Evolutionary conservation across 2,888 invertebrate genomes (phyloP), one percentile per base, ranked within the genome.

Genomic region (Linhomoeus sp.): DNA sequence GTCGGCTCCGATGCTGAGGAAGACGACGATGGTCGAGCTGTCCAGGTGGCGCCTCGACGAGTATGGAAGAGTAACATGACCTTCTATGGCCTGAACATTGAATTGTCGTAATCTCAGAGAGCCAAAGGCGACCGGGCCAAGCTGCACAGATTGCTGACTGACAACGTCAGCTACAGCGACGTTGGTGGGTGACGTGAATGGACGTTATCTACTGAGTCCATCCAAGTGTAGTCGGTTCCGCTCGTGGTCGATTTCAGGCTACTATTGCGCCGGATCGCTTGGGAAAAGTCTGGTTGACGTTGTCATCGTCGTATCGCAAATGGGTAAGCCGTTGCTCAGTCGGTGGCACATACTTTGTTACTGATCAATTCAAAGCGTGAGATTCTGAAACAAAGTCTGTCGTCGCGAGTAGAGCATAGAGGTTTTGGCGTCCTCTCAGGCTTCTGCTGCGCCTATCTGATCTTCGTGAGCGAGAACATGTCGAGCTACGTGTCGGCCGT

Each of bases 381-480:
- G 15, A 12, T 33, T 33, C 15, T 15, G 33, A 12, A 33, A 33
- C 9, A 33, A 33, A 33, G 9, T 33, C 33, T 12, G 12, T 12
- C 12, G 33, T 9, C 15, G 33, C 12, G 9, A 33, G 15, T 15
- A 12, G 33, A 33, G 9, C 15, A 12, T 12, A 33, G 15, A 33
- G 15, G 9, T 33, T 33, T 15, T 33, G 33, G 33, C 33, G 15
- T 22, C 17, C 25, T 42, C 22, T 3, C 59, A 69, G 68, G 67
- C 41, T 66, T 69, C 54, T 67, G 67, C 53, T 68, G 69, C 60
- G 68, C 66, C 23, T 66, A 66, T 50, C 56, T 66, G 35, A 66
- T 66, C 40, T 66, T 66, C 52, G 66, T 69, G 45, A 63, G 63
- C 47, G 64, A 66, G 52, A 69, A 68, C 52, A 55, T 68, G 40